Base-by-base conservation (phyloP, 2,113 vertebrate genomes). In the Pipra filicauda region DNA sequence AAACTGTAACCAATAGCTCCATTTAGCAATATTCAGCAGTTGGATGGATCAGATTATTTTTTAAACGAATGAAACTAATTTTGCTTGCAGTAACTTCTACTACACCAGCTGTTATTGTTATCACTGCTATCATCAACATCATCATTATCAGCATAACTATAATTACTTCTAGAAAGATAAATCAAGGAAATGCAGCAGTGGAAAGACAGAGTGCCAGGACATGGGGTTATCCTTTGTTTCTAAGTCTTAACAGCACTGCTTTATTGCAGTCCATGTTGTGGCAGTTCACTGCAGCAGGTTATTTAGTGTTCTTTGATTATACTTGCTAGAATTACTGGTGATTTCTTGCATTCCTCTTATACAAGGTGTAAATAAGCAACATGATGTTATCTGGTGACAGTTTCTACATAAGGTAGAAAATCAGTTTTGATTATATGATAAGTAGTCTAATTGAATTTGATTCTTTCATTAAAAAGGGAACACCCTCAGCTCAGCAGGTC, bases 21-120 rank as follows among this genome's bases (percentile, higher is more conserved):
- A 73, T 94, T 94, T 84, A 85, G 37, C 2, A 13, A 89, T 52
- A 95, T 82, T 73, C 82, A 95, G 82, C 83, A 95, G 65, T 90
- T 85, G 78, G 70, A 90, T 77, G 35, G 70, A 89, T 96, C 48
- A 51, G 65, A 83, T 79, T 94, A 12, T 49, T 71, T 91, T 93
- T 91, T 69, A 73, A 96, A 95, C 76, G 62, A 94, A 91, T 94
- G 65, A 91, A 91, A 66, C 37, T 88, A 80, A 91, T 95, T 96
- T 97, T 91, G n/a, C 66, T 91, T 96, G 61, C 79, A 76, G 44
- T 74, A 90, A 93, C 49, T 94, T 95, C 89, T 79, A 94, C 48
- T n/a, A 61, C 55, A 77, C 87, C 95, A 97, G 91, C 79, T 97
- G 94, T 83, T 96, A 85, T 41, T 94, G 51, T 93, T 94, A 94